Base-by-base conservation (phyloP, 2,113 vertebrate species). In the Vicugna pacos region DNA sequence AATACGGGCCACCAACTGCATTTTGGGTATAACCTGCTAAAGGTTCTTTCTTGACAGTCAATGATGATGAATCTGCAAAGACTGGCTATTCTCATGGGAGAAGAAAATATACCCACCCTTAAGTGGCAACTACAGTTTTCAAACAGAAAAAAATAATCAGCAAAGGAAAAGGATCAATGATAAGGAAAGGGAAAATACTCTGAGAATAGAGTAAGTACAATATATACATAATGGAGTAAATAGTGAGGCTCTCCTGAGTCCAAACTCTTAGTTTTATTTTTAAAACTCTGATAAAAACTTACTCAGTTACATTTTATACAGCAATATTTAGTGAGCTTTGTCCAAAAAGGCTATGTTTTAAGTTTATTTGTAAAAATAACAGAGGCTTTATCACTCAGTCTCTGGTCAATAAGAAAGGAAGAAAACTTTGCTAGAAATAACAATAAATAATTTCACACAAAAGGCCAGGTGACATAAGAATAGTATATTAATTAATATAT, bases 401-500 rank as follows among this genome's bases (percentile, higher is more conserved):
- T 97, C 96, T 97, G 81, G 70, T 92, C 86, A 95, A 32, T 73
- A 93, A 93, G 35, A 95, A 97, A 86, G 67, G 64, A 96, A 96
- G 54, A 94, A 97, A 96, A 82, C 11, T 48, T 89, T 97, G 65
- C 93, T 95, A 96, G 65, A 95, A 94, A 94, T 94, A 95, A 95
- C 48, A 83, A 91, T 95, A 98, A 97, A 95, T 91, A 95, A 98
- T 79, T 94, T 93, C 65, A 88, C 85, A 94, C 83, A 89, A 95
- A 96, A 95, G 88, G 35, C 81, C 85, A 96, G 19, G 46, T 96
- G 94, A 98, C 97, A 94, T 88, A 95, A 96, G 97, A 98, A 97
- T 65, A 97, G 38, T 90, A 42, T 94, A 98, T 96, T 90, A 96
- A 95, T 89, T 91, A 98, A 97, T 98, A 97, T 97, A 98, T 98